Percentiles rank a stretch among this genome's conserved stretches.
Evolutionary conservation across 2,888 invertebrate species (phyloP).

Genomic region (Autographa pulchrina): DNA sequence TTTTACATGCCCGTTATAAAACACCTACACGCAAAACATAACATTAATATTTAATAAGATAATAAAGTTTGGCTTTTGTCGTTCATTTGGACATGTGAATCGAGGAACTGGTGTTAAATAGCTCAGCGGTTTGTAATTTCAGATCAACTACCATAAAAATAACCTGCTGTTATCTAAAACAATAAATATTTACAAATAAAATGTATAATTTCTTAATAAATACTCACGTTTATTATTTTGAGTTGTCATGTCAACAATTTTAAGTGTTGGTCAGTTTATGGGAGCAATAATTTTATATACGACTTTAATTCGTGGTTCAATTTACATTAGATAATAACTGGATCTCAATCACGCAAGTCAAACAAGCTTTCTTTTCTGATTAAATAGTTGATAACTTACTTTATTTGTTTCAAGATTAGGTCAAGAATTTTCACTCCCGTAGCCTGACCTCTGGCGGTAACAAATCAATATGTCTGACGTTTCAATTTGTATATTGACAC

Average conservation of each 20-base stretch:
- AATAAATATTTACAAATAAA: constrained; percentile 19
- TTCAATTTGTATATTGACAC: constrained; percentile 88
- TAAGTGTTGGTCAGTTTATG: constrained; percentile 20
- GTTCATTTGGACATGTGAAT: constrained; percentile 11
- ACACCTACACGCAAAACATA: constrained; percentile 50
- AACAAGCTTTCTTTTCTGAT: constrained; percentile 59
- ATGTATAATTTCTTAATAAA: constrained; percentile 13
- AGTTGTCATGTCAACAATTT: constrained; percentile 20
- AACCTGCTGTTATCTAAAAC: constrained; percentile 15
- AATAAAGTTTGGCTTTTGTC: constrained; percentile 38
- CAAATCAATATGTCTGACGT: constrained; percentile 87
- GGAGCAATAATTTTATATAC: constrained; percentile 14
- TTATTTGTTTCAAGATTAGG: constrained; percentile 67
- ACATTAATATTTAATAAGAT: constrained; percentile 38
- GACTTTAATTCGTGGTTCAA: constrained; percentile 29
- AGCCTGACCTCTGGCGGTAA: constrained; percentile 73
- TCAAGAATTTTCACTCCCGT: constrained; percentile 69
- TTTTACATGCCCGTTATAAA: constrained; percentile 42
- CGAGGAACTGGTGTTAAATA: constrained; percentile 14
- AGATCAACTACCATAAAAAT: constrained; percentile 33
- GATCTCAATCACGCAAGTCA: constrained; percentile 48
- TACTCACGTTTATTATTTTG: constrained; percentile 6
- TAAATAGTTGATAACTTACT: constrained; percentile 63
- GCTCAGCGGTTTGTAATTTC: constrained; percentile 36
- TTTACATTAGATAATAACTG: constrained; percentile 47